These are phyloP conservation scores for Erannis defoliaria DNA, from an alignment of 2,888 invertebrate species.

Conservation along the genomic window DNA sequence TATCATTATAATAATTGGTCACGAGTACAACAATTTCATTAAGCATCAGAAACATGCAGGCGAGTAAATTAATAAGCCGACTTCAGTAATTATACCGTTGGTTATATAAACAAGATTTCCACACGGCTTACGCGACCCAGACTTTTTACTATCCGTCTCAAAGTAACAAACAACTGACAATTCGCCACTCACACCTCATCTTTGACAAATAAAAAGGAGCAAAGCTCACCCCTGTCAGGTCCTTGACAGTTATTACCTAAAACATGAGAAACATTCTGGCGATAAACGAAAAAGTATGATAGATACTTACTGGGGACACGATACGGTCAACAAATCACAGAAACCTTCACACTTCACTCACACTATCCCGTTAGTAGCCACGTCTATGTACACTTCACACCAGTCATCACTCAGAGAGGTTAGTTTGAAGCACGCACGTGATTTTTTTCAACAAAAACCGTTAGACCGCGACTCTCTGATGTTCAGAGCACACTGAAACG, in stretches of 20 bases:
- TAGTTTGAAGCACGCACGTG: constrained; percentile 56
- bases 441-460: constrained; percentile 53
- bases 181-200: constrained; percentile 4
- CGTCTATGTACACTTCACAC: constrained; percentile 25
- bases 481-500: constrained; percentile 77
- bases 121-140: neutral
- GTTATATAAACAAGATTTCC: constrained; percentile 14
- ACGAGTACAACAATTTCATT: neutral
- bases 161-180: constrained; percentile 7
- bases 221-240: constrained; percentile 22
- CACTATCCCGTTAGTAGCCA: constrained; percentile 20
- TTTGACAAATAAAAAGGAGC: constrained; percentile 26
- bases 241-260: constrained; percentile 23
- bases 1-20: neutral
- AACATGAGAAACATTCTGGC: constrained; percentile 16
- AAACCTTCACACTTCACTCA: constrained; percentile 16
- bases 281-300: constrained; percentile 13
- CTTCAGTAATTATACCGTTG: neutral
- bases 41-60: too few species aligned
- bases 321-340: constrained; percentile 8
- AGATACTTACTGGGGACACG: constrained; percentile 26
- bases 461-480: constrained; percentile 66
- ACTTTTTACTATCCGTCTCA: neutral
- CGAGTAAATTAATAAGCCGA: neutral
- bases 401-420: constrained; percentile 41